Base-by-base conservation (phyloP, 2,797 vertebrate genomes). In the Tinamus major region DNA sequence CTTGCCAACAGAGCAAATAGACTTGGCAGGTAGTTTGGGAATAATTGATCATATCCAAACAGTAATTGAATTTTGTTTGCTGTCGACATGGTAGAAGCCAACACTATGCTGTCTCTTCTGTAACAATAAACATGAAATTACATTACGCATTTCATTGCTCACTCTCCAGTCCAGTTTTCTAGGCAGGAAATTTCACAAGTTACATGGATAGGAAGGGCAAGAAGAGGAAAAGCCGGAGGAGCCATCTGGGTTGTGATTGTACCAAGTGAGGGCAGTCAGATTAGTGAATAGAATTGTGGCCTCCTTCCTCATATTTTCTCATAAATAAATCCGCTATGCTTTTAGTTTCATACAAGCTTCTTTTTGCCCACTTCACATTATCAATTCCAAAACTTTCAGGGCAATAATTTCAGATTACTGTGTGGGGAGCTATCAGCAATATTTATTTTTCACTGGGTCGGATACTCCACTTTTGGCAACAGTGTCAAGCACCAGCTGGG, bases 51-150 rank as follows among this genome's bases (percentile, higher is more conserved):
- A 90, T 53, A 96, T 81, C 93, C 88, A 94, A 95, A 95, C 83
- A 80, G 78, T 92, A 97, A 96, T 75, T 95, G 86, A 96, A 95
- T 96, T 96, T 84, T 93, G 79, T 92, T 95, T 94, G 48, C 86
- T 93, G 33, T 79, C 4, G 13, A 68, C 65, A 37, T 17, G 51
- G 70, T 93, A 87, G 89, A 82, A 89, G 71, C 79, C 92, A 95
- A 86, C 64, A 85, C 42, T 64, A 78, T 87, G 62, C 80, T 91
- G 37, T 62, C 61, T 12, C 1, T 93, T 92, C 84, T 89, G 48
- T 81, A 71, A 85, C 58, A 82, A 78, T 91, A 71, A 84, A 24
- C 72, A 93, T 37, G 65, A 87, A 89, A 89, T 95, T 70, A 24
- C 39, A 83, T 79, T 89, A 78, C 33, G 86, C 33, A 56, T 88